Conservation (phyloP, 2,888 invertebrate species). For the Drosophila pseudotalamancana region DNA sequence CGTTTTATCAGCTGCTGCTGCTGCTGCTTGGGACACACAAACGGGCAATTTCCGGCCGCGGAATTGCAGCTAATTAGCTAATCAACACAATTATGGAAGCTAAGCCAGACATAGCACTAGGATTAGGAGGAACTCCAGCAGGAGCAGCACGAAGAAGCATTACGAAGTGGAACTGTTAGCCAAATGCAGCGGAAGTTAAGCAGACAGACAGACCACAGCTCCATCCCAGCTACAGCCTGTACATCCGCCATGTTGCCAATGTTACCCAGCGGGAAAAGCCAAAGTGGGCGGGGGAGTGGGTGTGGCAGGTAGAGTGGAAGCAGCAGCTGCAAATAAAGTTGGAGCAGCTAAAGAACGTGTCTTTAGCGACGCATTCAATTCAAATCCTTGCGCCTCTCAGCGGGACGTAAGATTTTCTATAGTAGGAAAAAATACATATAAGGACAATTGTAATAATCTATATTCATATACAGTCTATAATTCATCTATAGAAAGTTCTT, state of each 20-base stretch:
- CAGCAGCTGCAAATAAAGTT: slow-evolving; percentile 11
- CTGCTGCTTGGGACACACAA: slow-evolving; percentile 17
- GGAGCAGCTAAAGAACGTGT: background rate
- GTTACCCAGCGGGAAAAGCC: background rate
- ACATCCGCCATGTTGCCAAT: slow-evolving; percentile 24
- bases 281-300: no score
- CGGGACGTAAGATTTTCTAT: no score
- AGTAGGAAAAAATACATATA: no score
- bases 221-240: background rate
- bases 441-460: no score
- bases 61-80: slow-evolving; percentile 76
- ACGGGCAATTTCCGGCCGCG: slow-evolving; percentile 72
- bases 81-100: slow-evolving; percentile 78
- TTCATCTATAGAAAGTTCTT: no score
- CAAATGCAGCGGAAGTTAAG: slow-evolving; percentile 54
- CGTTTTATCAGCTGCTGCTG: slow-evolving; percentile 16
- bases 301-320: background rate
- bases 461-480: no score
- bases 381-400: no score
- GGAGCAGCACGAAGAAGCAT: background rate
- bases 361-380: no score
- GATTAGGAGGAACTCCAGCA: background rate
- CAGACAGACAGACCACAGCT: slow-evolving; percentile 40
- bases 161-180: slow-evolving; percentile 1
- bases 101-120: slow-evolving; percentile 3